These are phyloP conservation scores for Zophobas morio DNA, from an alignment of 1,140 invertebrate species.

Conservation along the genomic window DNA sequence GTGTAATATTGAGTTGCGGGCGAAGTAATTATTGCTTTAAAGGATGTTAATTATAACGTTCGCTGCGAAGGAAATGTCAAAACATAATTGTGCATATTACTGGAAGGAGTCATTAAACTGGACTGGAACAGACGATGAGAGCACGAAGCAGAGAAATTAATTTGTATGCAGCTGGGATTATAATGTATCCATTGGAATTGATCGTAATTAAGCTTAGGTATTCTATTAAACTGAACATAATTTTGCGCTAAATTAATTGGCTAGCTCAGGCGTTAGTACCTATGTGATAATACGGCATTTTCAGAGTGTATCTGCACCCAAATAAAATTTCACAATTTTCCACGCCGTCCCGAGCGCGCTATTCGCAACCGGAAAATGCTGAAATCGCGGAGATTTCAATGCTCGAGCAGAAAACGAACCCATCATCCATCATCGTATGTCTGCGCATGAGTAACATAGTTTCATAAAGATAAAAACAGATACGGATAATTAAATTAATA, in stretches of 20 bases:
- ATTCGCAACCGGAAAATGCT: slow-evolving; percentile 10
- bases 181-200: neutral
- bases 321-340: no score
- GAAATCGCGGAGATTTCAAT: slow-evolving; percentile 29
- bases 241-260: no score
- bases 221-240: no score
- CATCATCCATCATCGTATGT: neutral
- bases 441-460: slow-evolving; percentile 1
- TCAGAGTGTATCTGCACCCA: no score
- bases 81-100: neutral
- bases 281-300: no score
- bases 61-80: neutral
- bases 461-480: slow-evolving; percentile 14
- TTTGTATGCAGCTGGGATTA: slow-evolving; percentile 18
- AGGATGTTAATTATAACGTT: neutral
- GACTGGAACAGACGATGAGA: neutral
- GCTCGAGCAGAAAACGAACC: slow-evolving; percentile 22
- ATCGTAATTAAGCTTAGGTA: slow-evolving; percentile 6
- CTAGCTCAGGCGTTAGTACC: no score
- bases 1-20: neutral
- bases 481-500: slow-evolving; percentile 21
- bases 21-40: neutral
- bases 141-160: neutral
- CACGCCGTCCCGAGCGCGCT: neutral
- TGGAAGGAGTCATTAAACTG: neutral